Conservation (phyloP, 2,113 vertebrate species). For the Gobiocypris rarus region DNA sequence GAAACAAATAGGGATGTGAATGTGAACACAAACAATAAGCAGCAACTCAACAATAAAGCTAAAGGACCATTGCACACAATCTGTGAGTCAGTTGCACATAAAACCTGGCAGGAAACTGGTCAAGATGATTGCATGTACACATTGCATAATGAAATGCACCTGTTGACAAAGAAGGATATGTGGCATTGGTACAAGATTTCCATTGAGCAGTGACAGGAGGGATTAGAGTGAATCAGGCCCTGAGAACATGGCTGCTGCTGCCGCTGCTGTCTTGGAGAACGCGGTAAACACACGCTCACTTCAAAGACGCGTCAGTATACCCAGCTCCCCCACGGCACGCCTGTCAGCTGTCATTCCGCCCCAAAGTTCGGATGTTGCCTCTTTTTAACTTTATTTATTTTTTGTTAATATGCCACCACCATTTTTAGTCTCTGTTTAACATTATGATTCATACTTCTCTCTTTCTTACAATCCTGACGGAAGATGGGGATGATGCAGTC, state of each 20-base stretch:
- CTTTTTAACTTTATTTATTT: slow-evolving; percentile 34
- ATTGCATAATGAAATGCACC: slow-evolving; percentile 37
- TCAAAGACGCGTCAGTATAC: slow-evolving; percentile 41
- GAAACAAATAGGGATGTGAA: not conserved
- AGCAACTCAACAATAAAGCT: not conserved
- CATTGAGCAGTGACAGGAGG: slow-evolving; percentile 40
- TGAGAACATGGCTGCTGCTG: slow-evolving; percentile 30
- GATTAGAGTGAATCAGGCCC: slow-evolving; percentile 48
- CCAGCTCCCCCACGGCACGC: slow-evolving; percentile 12
- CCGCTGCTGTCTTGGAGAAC: slow-evolving; percentile 26
- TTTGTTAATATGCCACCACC: slow-evolving; percentile 13
- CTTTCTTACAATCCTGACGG: slow-evolving; percentile 76
- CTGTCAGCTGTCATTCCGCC: slow-evolving; percentile 55
- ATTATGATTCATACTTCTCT: not conserved
- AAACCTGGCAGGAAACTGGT: slow-evolving; percentile 10
- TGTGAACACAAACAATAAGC: not conserved
- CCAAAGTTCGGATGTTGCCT: slow-evolving; percentile 27
- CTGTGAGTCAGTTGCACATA: not conserved
- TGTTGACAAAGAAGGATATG: slow-evolving; percentile 40
- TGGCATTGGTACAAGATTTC: slow-evolving; percentile 35
- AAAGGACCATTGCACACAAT: not conserved
- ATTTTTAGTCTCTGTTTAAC: slow-evolving; percentile 35
- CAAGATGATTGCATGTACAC: slow-evolving; percentile 14
- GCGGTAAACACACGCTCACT: slow-evolving; percentile 45
- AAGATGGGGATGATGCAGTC: slow-evolving; percentile 75